These are phyloP conservation scores for Xanthorhoe designata DNA, from an alignment of 2,888 invertebrate species.

Conservation along the genomic window DNA sequence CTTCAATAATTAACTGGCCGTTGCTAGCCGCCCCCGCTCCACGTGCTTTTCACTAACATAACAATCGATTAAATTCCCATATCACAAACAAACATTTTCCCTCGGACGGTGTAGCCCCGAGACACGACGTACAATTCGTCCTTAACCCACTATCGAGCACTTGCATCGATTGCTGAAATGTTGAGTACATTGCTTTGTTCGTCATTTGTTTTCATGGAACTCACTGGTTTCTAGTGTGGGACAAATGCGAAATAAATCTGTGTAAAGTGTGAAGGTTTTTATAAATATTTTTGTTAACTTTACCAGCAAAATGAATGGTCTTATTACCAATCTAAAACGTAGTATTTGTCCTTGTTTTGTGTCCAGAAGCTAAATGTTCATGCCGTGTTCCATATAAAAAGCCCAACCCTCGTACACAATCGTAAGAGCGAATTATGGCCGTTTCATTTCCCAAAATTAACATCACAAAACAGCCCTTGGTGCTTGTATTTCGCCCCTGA, in stretches of 20 bases:
- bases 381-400: slow-evolving; percentile 29
- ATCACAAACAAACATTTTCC: slow-evolving; percentile 20
- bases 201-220: background rate
- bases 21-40: slow-evolving; percentile 29
- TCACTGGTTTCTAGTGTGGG: background rate
- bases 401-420: slow-evolving; percentile 24
- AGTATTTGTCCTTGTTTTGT: background rate
- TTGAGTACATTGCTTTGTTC: background rate
- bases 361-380: slow-evolving; percentile 18
- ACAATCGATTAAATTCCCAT: slow-evolving; percentile 41
- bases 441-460: slow-evolving; percentile 55
- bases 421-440: slow-evolving; percentile 38
- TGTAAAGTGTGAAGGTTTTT: background rate
- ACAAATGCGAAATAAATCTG: no score
- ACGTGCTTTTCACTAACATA: slow-evolving; percentile 43
- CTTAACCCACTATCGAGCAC: slow-evolving; percentile 19
- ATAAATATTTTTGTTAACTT: background rate
- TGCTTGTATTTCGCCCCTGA: slow-evolving; percentile 56
- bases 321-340: background rate
- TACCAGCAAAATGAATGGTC: background rate
- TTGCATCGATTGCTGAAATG: slow-evolving; percentile 6
- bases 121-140: slow-evolving; percentile 11
- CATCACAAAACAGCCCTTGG: slow-evolving; percentile 58
- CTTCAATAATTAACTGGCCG: slow-evolving; percentile 48
- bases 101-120: slow-evolving; percentile 5